Evolutionary conservation across 2,113 vertebrate species (phyloP), one percentile per base, ranked within the genome.

Genomic region (Nestor notabilis): DNA sequence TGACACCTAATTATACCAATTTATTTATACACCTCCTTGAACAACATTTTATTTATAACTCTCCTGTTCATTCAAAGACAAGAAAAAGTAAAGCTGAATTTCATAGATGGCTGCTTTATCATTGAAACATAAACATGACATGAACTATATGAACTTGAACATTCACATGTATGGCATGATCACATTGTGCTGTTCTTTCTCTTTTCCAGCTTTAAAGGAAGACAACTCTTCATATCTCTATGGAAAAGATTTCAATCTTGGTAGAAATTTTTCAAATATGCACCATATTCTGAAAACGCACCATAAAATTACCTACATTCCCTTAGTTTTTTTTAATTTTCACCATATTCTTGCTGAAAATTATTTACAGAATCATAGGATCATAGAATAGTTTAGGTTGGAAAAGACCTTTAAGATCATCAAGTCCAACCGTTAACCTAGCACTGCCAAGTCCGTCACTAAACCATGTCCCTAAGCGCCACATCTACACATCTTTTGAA

Each of bases 1-100:
- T 97, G 97, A 97, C 96, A 98, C 89, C 97, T 97, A 97, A 98
- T 98, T 98, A 98, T 95, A 65, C 79, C 96, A 97, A 98, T 98
- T 98, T 98, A 98, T 98, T 97, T 98, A 97, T 97, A 95, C 76
- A 97, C 91, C 95, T 98, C 86, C 96, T 97, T 97, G 95, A 98
- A 98, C 92, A 97, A 95, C 90, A 96, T 97, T 98, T 98, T 97
- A 98, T 98, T 98, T 98, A 97, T 97, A 97, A 97, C 85, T 98
- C 83, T 92, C 71, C 35, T 49, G 60, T 68, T 97, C 85, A 95
- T 87, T 97, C 89, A 94, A 97, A 98, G 79, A 93, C 37, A 96
- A 95, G 86, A 90, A 92, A 93, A 96, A 92, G 77, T 95, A 87
- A 92, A 60, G 37, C 76, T 63, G 81, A 77, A 89, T 94, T 95